phyloP scores from a whole-genome alignment of 1,140 invertebrate genomes.

The Lepeophtheirus salmonis region DNA sequence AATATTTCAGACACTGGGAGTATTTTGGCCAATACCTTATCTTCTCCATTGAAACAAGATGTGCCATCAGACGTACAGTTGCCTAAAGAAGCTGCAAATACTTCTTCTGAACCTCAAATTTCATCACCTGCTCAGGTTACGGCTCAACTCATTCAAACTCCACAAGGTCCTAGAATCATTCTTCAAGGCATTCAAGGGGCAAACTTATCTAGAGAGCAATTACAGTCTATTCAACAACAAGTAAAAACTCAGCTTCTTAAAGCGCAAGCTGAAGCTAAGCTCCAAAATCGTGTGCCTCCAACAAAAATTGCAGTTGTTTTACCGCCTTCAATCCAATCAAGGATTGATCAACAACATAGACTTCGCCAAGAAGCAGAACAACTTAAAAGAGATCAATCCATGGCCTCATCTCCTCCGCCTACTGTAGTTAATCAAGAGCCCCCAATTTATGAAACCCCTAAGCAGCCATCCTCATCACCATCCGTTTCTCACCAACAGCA shows the following conservation, averaged over 20 bases:
- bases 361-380: too few relatives aligned
- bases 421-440: too few relatives aligned
- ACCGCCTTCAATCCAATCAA: slow-evolving; percentile 36
- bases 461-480: too few relatives aligned
- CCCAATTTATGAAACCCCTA: too few relatives aligned
- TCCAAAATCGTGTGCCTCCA: slow-evolving; percentile 55
- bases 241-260: slow-evolving; percentile 48
- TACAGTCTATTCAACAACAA: slow-evolving; percentile 58
- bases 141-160: slow-evolving; percentile 19
- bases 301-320: slow-evolving; percentile 65
- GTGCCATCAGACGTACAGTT: background rate
- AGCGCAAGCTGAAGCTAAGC: slow-evolving; percentile 25
- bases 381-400: too few relatives aligned
- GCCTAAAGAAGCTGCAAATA: background rate
- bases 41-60: background rate
- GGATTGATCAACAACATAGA: background rate
- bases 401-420: too few relatives aligned
- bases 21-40: too few relatives aligned
- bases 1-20: background rate
- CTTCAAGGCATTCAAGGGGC: slow-evolving; percentile 58
- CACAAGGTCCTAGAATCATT: slow-evolving; percentile 54
- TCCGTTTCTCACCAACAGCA: too few relatives aligned
- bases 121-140: slow-evolving; percentile 1
- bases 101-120: background rate
- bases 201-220: slow-evolving; percentile 54